phyloP scores from a whole-genome alignment of 2,888 invertebrate species.

The Pollenia angustigena region DNA sequence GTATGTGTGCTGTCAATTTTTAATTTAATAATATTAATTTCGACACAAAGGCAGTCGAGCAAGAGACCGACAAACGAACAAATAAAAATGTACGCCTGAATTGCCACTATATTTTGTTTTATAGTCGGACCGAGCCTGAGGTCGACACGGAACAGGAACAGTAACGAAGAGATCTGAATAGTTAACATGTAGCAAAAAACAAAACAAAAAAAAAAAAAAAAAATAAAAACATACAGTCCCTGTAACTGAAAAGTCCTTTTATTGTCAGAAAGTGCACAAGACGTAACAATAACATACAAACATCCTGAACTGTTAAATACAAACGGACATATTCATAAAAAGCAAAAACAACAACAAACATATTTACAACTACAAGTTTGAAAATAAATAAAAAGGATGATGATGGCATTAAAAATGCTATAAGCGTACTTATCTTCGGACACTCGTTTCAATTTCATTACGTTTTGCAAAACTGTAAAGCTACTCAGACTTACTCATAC shows the following conservation, averaged over 20 bases:
- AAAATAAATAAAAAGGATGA: slow-evolving; percentile 50
- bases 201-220: background rate
- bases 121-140: slow-evolving; percentile 60
- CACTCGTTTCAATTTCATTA: slow-evolving; percentile 70
- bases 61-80: slow-evolving; percentile 48
- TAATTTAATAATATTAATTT: slow-evolving; percentile 74
- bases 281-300: slow-evolving; percentile 10
- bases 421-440: slow-evolving; percentile 66
- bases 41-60: slow-evolving; percentile 68
- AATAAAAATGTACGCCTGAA: slow-evolving; percentile 27
- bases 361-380: slow-evolving; percentile 57
- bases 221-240: slow-evolving; percentile 7
- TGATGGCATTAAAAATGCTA: slow-evolving; percentile 72
- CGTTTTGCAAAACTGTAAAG: slow-evolving; percentile 57
- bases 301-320: slow-evolving; percentile 9
- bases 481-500: slow-evolving; percentile 34
- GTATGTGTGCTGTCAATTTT: slow-evolving; percentile 67
- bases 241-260: slow-evolving; percentile 22
- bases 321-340: slow-evolving; percentile 6
- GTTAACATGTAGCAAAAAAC: slow-evolving; percentile 44
- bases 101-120: slow-evolving; percentile 64
- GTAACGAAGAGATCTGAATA: background rate
- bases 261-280: slow-evolving; percentile 22
- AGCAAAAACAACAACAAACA: slow-evolving; percentile 18
- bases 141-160: slow-evolving; percentile 22